Evolutionary conservation across 1,140 invertebrate genomes (phyloP).

Genomic region (Cydia splendana): DNA sequence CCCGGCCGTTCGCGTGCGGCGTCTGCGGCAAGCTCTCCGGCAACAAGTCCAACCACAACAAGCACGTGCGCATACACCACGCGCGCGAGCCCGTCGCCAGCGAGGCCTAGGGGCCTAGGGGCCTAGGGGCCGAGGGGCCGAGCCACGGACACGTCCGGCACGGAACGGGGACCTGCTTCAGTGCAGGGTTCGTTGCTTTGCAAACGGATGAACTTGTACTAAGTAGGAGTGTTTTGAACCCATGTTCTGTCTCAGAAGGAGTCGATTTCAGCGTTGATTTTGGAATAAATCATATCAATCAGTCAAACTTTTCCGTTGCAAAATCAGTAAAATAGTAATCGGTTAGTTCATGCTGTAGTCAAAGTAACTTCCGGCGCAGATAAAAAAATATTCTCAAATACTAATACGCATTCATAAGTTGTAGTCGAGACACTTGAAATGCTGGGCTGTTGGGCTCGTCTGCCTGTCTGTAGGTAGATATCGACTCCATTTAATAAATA

Average conservation of each 20-base stretch:
- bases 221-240: too few species aligned
- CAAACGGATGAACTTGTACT: too few species aligned
- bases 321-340: not conserved
- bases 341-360: not conserved
- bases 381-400: not conserved
- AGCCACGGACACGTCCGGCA: too few species aligned
- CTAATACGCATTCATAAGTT: not conserved
- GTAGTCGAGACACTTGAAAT: too few species aligned
- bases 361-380: not conserved
- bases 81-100: conserved; percentile 88
- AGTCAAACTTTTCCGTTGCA: not conserved
- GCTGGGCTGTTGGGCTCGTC: too few species aligned
- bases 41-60: conserved; percentile 94
- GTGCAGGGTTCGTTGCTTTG: too few species aligned
- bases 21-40: conserved; percentile 92
- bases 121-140: too few species aligned
- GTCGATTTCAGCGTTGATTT: too few species aligned
- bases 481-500: too few species aligned
- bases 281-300: not conserved
- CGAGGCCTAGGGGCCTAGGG: not conserved
- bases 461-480: too few species aligned
- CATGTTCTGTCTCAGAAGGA: too few species aligned
- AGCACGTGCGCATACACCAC: conserved; percentile 93
- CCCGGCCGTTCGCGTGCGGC: conserved; percentile 90
- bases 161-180: too few species aligned